Conservation (phyloP, 1,140 invertebrate genomes). For the Drosophila nigromelanica region DNA sequence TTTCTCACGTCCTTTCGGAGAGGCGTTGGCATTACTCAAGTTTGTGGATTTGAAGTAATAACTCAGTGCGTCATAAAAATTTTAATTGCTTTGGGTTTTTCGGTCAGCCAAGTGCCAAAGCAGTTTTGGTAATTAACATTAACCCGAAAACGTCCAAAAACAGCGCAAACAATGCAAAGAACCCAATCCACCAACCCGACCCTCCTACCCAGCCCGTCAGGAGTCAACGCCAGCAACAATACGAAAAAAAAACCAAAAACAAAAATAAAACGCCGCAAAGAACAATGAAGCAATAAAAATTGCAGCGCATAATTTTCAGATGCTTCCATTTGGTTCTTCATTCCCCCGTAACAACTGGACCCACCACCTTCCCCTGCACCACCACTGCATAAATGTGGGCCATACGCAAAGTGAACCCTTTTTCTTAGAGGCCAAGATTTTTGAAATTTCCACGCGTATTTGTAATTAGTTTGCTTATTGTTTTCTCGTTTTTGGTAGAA, state of each 20-base stretch:
- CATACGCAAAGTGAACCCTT: slow-evolving; percentile 56
- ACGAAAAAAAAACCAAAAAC: slow-evolving; percentile 18
- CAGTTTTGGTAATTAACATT: slow-evolving; percentile 82
- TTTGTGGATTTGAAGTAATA: slow-evolving; percentile 82
- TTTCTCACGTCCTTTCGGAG: slow-evolving; percentile 73
- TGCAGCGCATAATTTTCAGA: slow-evolving; percentile 79
- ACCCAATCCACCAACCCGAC: slow-evolving; percentile 25
- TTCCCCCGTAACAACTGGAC: background rate
- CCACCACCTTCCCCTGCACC: background rate
- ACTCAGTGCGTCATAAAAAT: slow-evolving; percentile 82
- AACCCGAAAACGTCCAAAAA: slow-evolving; percentile 77
- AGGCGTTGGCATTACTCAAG: slow-evolving; percentile 75
- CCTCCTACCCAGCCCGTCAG: background rate
- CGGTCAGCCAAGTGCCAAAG: slow-evolving; percentile 70
- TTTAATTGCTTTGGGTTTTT: slow-evolving; percentile 78
- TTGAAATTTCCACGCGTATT: slow-evolving; percentile 76
- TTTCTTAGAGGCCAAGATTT: slow-evolving; percentile 32
- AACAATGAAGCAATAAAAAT: slow-evolving; percentile 83
- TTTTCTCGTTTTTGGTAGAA: slow-evolving; percentile 30
- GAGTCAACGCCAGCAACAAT: slow-evolving; percentile 43
- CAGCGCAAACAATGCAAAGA: slow-evolving; percentile 69
- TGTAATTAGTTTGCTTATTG: slow-evolving; percentile 79
- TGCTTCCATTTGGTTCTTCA: slow-evolving; percentile 26
- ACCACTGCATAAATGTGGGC: slow-evolving; percentile 10
- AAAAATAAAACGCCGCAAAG: slow-evolving; percentile 56